Evolutionary conservation across 2,888 invertebrate species (phyloP), one percentile per base, ranked within the genome.

Genomic region (Frankliniella intonsa): DNA sequence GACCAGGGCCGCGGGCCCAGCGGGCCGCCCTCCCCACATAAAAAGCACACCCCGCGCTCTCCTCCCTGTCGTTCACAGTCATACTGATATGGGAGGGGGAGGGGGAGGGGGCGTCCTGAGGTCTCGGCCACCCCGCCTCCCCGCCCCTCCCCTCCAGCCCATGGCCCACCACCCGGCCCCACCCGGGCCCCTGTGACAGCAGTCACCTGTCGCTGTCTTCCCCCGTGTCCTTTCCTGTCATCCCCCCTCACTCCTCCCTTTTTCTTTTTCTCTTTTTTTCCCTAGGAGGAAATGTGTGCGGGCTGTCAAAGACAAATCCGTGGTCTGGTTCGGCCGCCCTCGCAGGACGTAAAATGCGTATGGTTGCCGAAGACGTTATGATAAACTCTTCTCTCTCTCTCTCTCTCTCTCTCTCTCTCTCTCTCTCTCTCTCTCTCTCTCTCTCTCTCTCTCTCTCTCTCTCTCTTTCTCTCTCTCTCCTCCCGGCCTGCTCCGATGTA

Each of bases 11-110:
- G 3, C 3, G 38, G 38, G 38, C 38, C 38, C 38, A 38, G 38
- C 38, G 38, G 38, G 38, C 38, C 38, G 38, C 38, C 38, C n/a
- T n/a, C n/a, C 62, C 62, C 17, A 62, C 62, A 62, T 62, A 62
- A 62, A 62, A 62, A 62, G 62, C 62, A 62, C 62, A n/a, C 62
- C 12, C 62, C 62, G 62, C 62, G 14, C 62, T 19, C 62, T 62
- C 62, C 62, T 62, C 62, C 62, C 62, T 62, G 62, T 62, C 62
- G 62, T 62, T 62, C 62, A 62, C 62, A 62, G 62, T 62, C 62
- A 62, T 62, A 62, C 62, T 62, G 62, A 62, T 17, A 38, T 2
- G 38, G 38, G 38, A 5, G 38, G 38, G 5, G 38, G 38, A 38
- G 38, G 38, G 38, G 38, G 38, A 38, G 38, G 38, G 38, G 5